Percentiles rank a stretch among this genome's conserved stretches.
These are phyloP conservation scores for Hemiscyllium ocellatum DNA, from an alignment of 2,113 vertebrate genomes.

Conservation along the genomic window DNA sequence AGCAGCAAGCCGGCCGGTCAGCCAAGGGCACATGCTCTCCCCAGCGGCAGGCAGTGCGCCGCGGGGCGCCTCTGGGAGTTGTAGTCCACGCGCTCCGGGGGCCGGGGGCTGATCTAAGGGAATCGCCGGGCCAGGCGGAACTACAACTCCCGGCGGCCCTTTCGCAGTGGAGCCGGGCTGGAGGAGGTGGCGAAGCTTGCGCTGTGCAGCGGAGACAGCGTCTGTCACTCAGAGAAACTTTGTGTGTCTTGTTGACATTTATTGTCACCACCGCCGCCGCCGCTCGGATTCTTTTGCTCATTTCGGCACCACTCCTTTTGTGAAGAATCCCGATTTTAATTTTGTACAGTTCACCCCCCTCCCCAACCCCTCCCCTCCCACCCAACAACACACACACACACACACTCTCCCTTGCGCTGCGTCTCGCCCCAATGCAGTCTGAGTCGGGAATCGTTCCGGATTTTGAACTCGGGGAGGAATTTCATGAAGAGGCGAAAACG, in stretches of 20 bases:
- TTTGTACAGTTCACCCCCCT: conserved; percentile 8
- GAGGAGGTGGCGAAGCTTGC: conserved; percentile 5
- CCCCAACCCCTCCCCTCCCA: conserved; percentile 25
- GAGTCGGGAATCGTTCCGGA: conserved; percentile 91
- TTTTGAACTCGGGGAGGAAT: conserved; percentile 87
- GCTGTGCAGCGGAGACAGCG: neutral
- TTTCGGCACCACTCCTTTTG: conserved; percentile 48
- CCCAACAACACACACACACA: conserved; percentile 21
- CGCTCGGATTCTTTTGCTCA: conserved; percentile 42
- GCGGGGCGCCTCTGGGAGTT: neutral
- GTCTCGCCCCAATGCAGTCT: conserved; percentile 69
- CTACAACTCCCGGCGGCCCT: neutral
- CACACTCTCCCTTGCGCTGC: neutral
- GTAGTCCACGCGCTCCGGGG: neutral
- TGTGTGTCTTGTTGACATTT: conserved; percentile 2
- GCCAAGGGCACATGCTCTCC: neutral
- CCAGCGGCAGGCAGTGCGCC: neutral
- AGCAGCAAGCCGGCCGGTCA: neutral
- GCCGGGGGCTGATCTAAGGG: neutral
- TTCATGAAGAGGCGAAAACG: conserved; percentile 88
- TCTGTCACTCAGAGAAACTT: conserved; percentile 15
- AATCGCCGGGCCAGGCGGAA: neutral
- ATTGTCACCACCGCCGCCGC: conserved; percentile 40
- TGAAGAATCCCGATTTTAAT: neutral
- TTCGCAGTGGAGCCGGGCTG: too few species aligned